Percentiles rank a stretch among this genome's conserved stretches.
Evolutionary conservation across 2,797 vertebrate genomes (phyloP).

Genomic region (Anguilla anguilla): DNA sequence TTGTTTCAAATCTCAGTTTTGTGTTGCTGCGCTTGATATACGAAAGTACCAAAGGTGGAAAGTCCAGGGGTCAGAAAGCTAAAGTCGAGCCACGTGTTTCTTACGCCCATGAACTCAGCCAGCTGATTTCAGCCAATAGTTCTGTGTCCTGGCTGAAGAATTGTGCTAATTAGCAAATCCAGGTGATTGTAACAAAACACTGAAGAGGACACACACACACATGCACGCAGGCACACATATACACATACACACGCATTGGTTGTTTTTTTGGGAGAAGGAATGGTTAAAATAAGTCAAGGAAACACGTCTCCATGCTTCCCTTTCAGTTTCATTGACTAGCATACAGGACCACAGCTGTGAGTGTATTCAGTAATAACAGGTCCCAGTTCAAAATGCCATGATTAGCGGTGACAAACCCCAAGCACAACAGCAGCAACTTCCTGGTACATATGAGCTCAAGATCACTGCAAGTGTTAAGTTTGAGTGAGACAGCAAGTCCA

Average conservation of each 20-base stretch:
- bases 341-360: neutral
- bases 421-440: neutral
- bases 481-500: neutral
- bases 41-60: too few species aligned
- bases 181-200: too few species aligned
- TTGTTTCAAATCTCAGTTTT: neutral
- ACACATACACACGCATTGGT: neutral
- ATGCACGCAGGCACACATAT: too few species aligned
- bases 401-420: neutral
- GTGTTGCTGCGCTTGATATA: neutral
- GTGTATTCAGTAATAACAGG: neutral
- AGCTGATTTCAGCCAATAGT: too few species aligned
- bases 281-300: neutral
- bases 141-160: neutral
- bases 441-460: neutral
- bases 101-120: too few species aligned
- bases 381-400: neutral
- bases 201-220: too few species aligned
- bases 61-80: neutral
- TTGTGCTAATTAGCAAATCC: too few species aligned
- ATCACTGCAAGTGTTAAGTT: neutral
- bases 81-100: too few species aligned
- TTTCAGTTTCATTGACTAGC: neutral
- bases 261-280: neutral
- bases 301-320: neutral